Evolutionary conservation across 1,140 invertebrate genomes (phyloP).

Genomic region (Dermatophagoides farinae): DNA sequence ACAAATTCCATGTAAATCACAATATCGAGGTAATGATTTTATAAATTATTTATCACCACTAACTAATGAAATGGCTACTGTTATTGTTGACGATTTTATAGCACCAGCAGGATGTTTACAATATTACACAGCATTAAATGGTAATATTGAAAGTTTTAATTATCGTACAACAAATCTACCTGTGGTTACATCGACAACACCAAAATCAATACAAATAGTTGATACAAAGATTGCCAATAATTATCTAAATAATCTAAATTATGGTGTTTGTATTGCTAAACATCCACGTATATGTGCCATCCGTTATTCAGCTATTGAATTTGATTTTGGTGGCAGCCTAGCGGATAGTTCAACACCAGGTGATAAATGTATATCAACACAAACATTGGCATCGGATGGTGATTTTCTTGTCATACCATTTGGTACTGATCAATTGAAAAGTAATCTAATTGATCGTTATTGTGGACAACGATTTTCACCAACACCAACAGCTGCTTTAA

Average conservation of each 20-base stretch:
- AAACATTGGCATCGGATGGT: background rate
- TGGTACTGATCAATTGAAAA: constrained; percentile 3
- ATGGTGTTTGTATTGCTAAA: constrained; percentile 39
- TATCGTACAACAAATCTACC: constrained; percentile 15
- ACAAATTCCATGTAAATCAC: constrained; percentile 17
- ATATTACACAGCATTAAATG: constrained; percentile 42
- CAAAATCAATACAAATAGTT: no score
- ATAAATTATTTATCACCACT: background rate
- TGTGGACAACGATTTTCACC: constrained; percentile 16
- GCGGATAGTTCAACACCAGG: constrained; percentile 5
- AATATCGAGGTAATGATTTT: constrained; percentile 8
- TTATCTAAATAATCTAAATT: constrained; percentile 45
- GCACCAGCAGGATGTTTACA: constrained; percentile 57
- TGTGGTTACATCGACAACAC: background rate
- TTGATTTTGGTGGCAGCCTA: constrained; percentile 14
- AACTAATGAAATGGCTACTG: background rate
- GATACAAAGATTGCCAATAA: background rate
- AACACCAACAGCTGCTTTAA: background rate
- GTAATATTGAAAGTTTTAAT: constrained; percentile 47
- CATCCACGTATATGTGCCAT: constrained; percentile 13
- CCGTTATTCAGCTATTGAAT: constrained; percentile 11
- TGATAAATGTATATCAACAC: background rate
- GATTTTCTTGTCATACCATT: constrained; percentile 13
- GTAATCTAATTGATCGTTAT: constrained; percentile 7
- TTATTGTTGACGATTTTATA: background rate